Percentiles rank a stretch among this genome's conserved stretches.
Evolutionary conservation across 2,113 vertebrate species (phyloP).

Genomic region (Alaudala cheleensis): DNA sequence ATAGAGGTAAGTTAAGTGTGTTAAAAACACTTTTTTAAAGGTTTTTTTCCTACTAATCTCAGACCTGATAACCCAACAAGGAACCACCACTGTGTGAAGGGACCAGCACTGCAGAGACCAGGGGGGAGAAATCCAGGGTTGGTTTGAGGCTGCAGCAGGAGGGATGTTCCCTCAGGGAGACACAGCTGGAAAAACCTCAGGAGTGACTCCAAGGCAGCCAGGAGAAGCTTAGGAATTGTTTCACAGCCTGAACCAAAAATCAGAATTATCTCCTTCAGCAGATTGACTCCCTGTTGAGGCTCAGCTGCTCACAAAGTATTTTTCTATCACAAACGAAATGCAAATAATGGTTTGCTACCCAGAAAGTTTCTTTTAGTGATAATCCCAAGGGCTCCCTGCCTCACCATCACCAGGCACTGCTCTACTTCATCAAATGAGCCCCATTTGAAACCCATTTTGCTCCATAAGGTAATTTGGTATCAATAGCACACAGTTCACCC

Average conservation of each 20-base stretch:
- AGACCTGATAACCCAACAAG: no score
- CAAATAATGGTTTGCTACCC: neutral
- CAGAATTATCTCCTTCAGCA: neutral
- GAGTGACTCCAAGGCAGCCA: neutral
- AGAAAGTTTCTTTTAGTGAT: neutral
- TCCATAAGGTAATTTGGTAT: neutral
- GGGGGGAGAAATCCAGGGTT: neutral
- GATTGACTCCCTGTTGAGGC: neutral
- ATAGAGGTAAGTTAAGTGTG: no score
- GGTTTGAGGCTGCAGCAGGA: neutral
- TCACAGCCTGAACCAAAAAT: neutral
- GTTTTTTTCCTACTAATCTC: no score
- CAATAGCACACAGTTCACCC: neutral
- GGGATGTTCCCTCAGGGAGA: neutral
- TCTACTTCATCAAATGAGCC: neutral
- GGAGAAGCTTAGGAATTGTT: neutral
- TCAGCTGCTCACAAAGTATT: neutral
- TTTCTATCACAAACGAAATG: constrained; percentile 14
- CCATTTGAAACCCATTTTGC: constrained; percentile 5
- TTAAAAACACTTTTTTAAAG: no score
- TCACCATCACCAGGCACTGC: neutral
- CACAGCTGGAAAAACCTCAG: fast-evolving
- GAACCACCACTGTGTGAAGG: neutral
- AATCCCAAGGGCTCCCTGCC: neutral
- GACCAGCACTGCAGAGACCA: neutral